These are phyloP conservation scores for Drosophila arizonae DNA, from an alignment of 1,140 invertebrate genomes.

Conservation along the genomic window DNA sequence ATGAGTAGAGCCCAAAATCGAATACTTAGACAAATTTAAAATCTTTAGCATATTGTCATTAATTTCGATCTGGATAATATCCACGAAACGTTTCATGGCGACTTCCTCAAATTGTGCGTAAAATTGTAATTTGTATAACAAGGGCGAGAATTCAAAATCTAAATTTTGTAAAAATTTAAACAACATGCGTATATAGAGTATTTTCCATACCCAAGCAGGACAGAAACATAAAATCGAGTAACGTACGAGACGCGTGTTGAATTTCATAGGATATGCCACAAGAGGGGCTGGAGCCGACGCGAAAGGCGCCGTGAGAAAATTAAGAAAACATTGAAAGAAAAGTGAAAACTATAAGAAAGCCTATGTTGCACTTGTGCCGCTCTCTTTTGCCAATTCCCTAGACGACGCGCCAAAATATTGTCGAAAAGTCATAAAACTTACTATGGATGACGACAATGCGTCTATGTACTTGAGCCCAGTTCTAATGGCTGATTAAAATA, in stretches of 20 bases:
- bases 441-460: constrained; percentile 17
- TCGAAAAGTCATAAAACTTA: constrained; percentile 50
- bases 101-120: constrained; percentile 43
- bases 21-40: too few species aligned
- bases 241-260: constrained; percentile 62
- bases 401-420: constrained; percentile 61
- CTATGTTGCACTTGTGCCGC: constrained; percentile 19
- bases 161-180: constrained; percentile 49
- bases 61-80: constrained; percentile 32
- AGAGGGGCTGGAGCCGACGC: constrained; percentile 20
- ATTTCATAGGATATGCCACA: constrained; percentile 57
- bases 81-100: neutral
- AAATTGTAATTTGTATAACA: constrained; percentile 44
- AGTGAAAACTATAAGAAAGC: constrained; percentile 24
- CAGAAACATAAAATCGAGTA: constrained; percentile 49
- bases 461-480: constrained; percentile 45
- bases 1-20: too few species aligned
- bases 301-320: constrained; percentile 59
- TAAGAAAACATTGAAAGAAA: constrained; percentile 11
- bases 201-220: constrained; percentile 56
- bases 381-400: constrained; percentile 59
- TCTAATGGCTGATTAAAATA: constrained; percentile 69
- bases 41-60: neutral
- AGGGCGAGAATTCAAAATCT: constrained; percentile 37
- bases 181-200: constrained; percentile 50